These are phyloP conservation scores for Drosophila aff. DNA, from an alignment of 1,140 invertebrate genomes.

Conservation along the genomic window DNA sequence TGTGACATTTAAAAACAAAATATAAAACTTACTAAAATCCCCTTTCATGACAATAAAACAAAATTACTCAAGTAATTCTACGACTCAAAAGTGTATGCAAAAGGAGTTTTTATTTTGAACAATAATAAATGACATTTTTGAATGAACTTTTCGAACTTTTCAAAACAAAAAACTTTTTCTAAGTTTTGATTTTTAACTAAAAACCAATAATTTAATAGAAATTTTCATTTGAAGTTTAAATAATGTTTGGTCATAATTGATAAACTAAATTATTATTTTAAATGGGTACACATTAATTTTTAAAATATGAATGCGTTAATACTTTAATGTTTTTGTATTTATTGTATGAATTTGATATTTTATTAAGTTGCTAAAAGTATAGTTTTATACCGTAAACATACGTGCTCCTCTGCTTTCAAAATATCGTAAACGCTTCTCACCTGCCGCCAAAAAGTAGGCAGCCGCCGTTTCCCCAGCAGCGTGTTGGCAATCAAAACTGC, in stretches of 20 bases:
- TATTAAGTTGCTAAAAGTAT: not conserved
- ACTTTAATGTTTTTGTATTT: not conserved
- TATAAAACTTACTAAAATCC: no score
- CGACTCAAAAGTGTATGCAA: not conserved
- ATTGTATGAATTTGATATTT: not conserved
- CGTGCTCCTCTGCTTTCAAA: not conserved
- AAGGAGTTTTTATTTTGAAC: not conserved
- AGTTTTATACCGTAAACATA: not conserved
- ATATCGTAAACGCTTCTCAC: not conserved
- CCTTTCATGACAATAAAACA: not conserved
- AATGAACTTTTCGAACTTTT: not conserved
- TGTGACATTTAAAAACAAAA: no score
- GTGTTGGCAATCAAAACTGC: conserved; percentile 19
- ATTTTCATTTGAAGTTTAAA: not conserved
- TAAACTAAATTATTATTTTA: not conserved
- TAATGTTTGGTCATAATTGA: not conserved
- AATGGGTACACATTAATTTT: not conserved
- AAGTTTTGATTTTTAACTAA: not conserved
- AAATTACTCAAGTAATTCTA: not conserved
- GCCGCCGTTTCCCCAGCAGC: not conserved
- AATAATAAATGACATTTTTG: not conserved
- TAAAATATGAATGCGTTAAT: not conserved
- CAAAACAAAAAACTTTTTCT: not conserved
- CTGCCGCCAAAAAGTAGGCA: conserved; percentile 34
- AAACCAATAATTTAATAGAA: not conserved